Base-by-base conservation (phyloP, 2,797 vertebrate genomes). In the Gymnocypris eckloni region DNA sequence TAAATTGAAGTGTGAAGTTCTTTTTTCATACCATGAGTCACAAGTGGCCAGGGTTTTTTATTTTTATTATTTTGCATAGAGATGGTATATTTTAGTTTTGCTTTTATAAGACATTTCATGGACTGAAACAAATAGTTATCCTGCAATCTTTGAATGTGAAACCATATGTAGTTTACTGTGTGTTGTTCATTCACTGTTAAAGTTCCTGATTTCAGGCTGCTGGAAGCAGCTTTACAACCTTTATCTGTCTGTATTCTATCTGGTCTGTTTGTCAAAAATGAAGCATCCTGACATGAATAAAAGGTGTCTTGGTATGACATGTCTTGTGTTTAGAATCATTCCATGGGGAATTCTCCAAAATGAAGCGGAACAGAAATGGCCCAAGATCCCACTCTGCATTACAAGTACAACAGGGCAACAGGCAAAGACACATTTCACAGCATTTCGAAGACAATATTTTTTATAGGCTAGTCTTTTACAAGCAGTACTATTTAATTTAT, bases 201-300 rank as follows among this genome's bases (percentile, higher is more conserved):
- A 48, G 22, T 15, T n/a, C 20, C 20, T 11, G 20, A 69, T 16
- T 67, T 11, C 37, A 69, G 67, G 37, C 4, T 10, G 10, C 69
- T 45, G 70, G 20, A 71, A 41, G 5, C 22, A 45, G 41, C 41
- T 2, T 71, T 45, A 71, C 11, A 71, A 6, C n/a, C 71, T 85
- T 18, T 45, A 71, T 86, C 22, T 33, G 10, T n/a, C 28, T 22
- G 3, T 71, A 45, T 61, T 79, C 28, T 73, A 48, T 13, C 20
- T 48, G 50, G 22, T 70, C 82, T 67, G 54, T 77, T 70, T 80
- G 77, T 81, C 41, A 76, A 18, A 18, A 20, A 28, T 79, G 54
- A 88, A 83, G 56, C 28, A 33, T 76, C 56, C 50, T 71, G 43
- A 79, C 61, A 76, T 50, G 28, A 77, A 50, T 28, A 71, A 78